These are phyloP conservation scores for Troides aeacus DNA, from an alignment of 2,888 invertebrate genomes.

Conservation along the genomic window DNA sequence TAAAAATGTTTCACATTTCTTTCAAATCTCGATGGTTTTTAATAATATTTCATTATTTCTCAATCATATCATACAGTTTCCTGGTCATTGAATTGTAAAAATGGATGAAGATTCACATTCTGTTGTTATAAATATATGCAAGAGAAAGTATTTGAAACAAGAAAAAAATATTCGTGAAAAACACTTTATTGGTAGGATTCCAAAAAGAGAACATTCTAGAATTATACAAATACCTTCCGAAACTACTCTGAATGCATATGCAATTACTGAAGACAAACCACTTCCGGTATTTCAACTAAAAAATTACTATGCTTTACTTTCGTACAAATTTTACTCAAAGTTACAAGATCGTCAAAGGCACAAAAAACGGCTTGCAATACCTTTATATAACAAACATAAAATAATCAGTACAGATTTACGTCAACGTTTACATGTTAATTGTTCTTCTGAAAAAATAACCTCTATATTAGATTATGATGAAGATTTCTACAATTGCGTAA, in stretches of 20 bases:
- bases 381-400: constrained; percentile 53
- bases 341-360: constrained; percentile 45
- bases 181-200: background rate
- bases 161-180: constrained; percentile 6
- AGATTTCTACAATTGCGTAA: constrained; percentile 50
- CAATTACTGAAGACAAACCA: constrained; percentile 42
- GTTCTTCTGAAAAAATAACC: constrained; percentile 44
- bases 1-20: background rate
- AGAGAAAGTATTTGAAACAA: constrained; percentile 36
- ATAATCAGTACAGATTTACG: constrained; percentile 46
- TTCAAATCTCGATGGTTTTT: constrained; percentile 43
- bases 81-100: constrained; percentile 30
- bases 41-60: constrained; percentile 12
- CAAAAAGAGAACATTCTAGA: constrained; percentile 23
- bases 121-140: constrained; percentile 46
- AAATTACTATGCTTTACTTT: constrained; percentile 49
- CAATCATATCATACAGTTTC: constrained; percentile 13
- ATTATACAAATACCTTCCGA: constrained; percentile 35
- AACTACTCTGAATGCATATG: constrained; percentile 39
- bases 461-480: constrained; percentile 54
- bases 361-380: constrained; percentile 43
- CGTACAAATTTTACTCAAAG: constrained; percentile 53
- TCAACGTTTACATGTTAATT: constrained; percentile 44
- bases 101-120: constrained; percentile 43
- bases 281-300: constrained; percentile 42